Conservation (phyloP, 2,888 invertebrate species). For the Meghimatium bilineatum region DNA sequence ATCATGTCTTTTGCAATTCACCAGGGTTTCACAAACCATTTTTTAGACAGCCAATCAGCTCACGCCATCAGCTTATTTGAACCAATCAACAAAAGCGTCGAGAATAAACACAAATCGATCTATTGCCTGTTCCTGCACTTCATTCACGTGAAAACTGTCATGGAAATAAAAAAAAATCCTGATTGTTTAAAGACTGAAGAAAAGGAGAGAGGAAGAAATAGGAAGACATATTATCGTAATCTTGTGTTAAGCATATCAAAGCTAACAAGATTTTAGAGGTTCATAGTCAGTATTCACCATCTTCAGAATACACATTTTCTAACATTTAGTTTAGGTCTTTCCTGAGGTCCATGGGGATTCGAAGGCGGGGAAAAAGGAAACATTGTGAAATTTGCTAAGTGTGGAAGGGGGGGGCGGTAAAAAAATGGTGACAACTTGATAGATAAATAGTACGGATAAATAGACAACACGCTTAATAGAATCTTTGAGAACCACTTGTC, state of each 20-base stretch:
- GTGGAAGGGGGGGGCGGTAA: too few relatives aligned
- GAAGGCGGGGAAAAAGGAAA: too few relatives aligned
- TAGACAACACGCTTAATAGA: too few relatives aligned
- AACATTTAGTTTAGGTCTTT: too few relatives aligned
- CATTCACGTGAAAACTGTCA: not conserved
- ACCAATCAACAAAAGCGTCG: not conserved
- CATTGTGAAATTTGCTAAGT: too few relatives aligned
- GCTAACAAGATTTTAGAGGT: not conserved
- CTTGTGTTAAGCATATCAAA: not conserved
- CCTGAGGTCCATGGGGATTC: too few relatives aligned
- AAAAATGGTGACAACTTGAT: too few relatives aligned
- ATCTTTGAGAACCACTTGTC: too few relatives aligned
- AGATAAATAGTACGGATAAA: too few relatives aligned
- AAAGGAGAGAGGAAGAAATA: not conserved
- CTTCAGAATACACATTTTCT: too few relatives aligned
- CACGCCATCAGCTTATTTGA: not conserved
- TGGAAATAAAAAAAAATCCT: not conserved
- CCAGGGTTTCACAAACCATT: not conserved
- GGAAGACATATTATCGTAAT: not conserved
- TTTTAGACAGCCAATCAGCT: slow-evolving; percentile 5
- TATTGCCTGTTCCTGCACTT: not conserved
- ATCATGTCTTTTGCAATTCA: slow-evolving; percentile 10
- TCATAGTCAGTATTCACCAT: too few relatives aligned
- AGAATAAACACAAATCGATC: slow-evolving; percentile 3
- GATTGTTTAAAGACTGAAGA: not conserved